Evolutionary conservation across 2,888 invertebrate species (phyloP), one percentile per base, ranked within the genome.

Genomic region (Cetonia aurata): DNA sequence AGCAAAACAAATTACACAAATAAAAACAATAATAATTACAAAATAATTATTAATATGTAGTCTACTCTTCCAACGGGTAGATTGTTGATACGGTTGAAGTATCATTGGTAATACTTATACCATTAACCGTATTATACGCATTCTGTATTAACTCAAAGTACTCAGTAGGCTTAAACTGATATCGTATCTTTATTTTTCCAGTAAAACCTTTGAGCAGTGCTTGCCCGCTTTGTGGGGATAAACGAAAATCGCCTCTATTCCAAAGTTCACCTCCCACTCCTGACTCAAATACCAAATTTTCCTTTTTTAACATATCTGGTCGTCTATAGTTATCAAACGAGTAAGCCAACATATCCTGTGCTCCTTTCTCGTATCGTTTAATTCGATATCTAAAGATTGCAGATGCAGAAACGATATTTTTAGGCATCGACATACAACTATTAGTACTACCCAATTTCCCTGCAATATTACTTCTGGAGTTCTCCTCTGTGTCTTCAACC

Each of bases 321-420:
- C 25, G 17, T n/a, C 12, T 52, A n/a, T 25, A 25, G 52, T 52
- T 10, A 19, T 19, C 10, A 25, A 52, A 52, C 25, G 12, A 9
- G 17, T 25, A 52, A 25, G 25, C 52, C 12, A 52, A 12, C 52
- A 52, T 52, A 17, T 52, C 52, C 19, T 1, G 12, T n/a, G n/a
- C 10, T 19, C 52, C 52, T 1, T 25, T 3, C 19, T 52, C 52
- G 25, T 52, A 52, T 6, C 52, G 19, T 25, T 52, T 52, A 3
- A 52, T 9, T 25, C 52, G 52, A n/a, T 52, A 52, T 52, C 52
- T 52, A 52, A 52, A 52, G 12, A 25, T 25, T 12, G 52, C 52
- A n/a, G 52, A 19, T 6, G 52, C 52, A 52, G n/a, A 12, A 17
- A n/a, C 19, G 25, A 52, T 52, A n/a, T 12, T 13, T 25, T 25